Evolutionary conservation across 2,113 vertebrate species (phyloP).

Genomic region (Gallinago media): DNA sequence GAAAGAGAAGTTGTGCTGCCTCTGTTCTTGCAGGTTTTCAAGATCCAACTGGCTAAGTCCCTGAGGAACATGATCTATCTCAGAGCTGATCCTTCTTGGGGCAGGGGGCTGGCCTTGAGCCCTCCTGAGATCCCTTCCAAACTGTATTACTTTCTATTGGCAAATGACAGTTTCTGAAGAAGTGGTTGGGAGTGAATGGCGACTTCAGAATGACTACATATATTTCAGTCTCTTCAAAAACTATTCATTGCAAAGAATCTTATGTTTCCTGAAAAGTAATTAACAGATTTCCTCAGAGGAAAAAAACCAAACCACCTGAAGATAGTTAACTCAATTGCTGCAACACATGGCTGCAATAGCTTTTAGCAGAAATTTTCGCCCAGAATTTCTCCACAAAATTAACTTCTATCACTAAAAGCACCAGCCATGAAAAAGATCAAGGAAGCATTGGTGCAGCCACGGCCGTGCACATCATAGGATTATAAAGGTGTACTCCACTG

Average conservation of each 20-base stretch:
- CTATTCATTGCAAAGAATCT: not conserved
- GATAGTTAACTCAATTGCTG: not conserved
- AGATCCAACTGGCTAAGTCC: not conserved
- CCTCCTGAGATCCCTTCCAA: not conserved
- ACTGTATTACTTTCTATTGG: not conserved
- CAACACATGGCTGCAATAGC: not conserved
- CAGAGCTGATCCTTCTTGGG: not conserved
- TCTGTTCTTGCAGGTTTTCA: not conserved
- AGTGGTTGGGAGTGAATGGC: not conserved
- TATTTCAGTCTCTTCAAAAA: not conserved
- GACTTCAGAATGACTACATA: not conserved
- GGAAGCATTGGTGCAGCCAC: not conserved
- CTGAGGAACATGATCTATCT: not conserved
- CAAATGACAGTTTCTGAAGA: not conserved
- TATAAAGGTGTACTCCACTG: not conserved
- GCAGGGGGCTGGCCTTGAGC: not conserved
- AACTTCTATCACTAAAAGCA: not conserved
- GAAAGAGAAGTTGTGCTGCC: not conserved
- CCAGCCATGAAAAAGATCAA: not conserved
- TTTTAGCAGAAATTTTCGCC: not conserved
- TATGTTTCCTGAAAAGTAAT: not conserved
- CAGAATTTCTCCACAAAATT: not conserved
- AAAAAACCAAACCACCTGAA: not conserved
- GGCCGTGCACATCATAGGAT: not conserved
- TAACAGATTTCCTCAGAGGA: not conserved